These are phyloP conservation scores for Cyprinodon tularosa DNA, from an alignment of 2,113 vertebrate species.

Conservation along the genomic window DNA sequence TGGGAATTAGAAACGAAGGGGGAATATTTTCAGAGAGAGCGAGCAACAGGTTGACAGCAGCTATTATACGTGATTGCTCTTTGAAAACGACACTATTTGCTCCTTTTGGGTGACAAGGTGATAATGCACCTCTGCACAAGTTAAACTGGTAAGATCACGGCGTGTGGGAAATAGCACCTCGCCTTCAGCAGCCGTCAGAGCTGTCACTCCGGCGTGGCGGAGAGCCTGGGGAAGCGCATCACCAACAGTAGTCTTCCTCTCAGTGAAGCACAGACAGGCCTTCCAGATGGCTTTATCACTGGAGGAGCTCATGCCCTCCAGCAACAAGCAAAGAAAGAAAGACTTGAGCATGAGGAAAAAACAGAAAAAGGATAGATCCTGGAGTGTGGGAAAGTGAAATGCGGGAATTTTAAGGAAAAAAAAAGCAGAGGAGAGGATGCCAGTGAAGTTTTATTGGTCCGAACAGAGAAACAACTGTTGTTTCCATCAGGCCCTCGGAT, in stretches of 20 bases:
- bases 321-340: conserved; percentile 46
- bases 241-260: conserved; percentile 54
- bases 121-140: conserved; percentile 92
- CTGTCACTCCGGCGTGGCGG: conserved; percentile 70
- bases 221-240: conserved; percentile 63
- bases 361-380: conserved; percentile 50
- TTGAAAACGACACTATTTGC: conserved; percentile 88
- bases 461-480: conserved; percentile 8
- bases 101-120: conserved; percentile 89
- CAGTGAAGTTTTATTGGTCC: conserved; percentile 15
- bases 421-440: neutral
- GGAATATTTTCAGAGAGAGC: conserved; percentile 77
- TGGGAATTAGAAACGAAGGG: conserved; percentile 68
- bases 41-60: conserved; percentile 94
- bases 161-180: conserved; percentile 80
- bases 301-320: conserved; percentile 59
- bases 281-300: conserved; percentile 70
- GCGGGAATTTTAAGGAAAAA: conserved; percentile 20
- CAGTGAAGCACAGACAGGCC: conserved; percentile 45
- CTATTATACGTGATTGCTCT: conserved; percentile 94
- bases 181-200: conserved; percentile 75
- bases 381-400: conserved; percentile 69
- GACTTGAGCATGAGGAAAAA: conserved; percentile 30
- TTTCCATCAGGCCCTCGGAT: conserved; percentile 10
- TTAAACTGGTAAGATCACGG: conserved; percentile 87